Evolutionary conservation across 2,888 invertebrate species (phyloP), one percentile per base, ranked within the genome.

Genomic region (Heliconius aoede): DNA sequence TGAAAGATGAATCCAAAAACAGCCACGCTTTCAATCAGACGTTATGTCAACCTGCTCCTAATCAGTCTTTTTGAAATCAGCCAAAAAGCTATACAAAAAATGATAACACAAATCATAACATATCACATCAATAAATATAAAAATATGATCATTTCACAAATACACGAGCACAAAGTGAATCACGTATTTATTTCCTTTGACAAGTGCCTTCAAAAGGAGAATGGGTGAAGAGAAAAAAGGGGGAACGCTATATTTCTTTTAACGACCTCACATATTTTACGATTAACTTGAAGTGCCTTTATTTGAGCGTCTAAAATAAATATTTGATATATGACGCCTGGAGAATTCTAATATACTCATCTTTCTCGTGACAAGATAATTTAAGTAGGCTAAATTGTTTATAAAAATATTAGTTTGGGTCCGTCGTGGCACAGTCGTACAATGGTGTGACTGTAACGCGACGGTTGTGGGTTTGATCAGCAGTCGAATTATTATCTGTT

Each of bases 251-350:
- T 72, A 51, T 71, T 64, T 64, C 51, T 64, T 75, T 75, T 75
- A 71, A 74, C 64, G 71, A 46, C n/a, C 58, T 15, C 64, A 62
- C 61, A 75, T 75, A 75, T 75, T 62, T 75, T 62, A 75, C 46
- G 75, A 75, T 71, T 75, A 69, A 40, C 32, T 69, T 69, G n/a
- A 69, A 69, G 40, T 28, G 73, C 24, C 69, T 62, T 28, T 40
- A 69, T 69, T 40, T 61, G 73, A 73, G 28, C 46, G 46, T 51
- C 51, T 60, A 51, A 72, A 72, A 72, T 72, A 72, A 72, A 72
- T 72, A 72, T 72, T 72, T 55, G 68, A 69, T 55, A 73, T 55
- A 24, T 9, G 71, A 72, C 15, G 58, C 55, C 32, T 15, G 13
- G 24, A 72, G 55, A 64, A 62, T 64, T 18, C 32, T 32, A 73